Base-by-base conservation (phyloP, 2,113 vertebrate species). In the Catharus fuscescens region DNA sequence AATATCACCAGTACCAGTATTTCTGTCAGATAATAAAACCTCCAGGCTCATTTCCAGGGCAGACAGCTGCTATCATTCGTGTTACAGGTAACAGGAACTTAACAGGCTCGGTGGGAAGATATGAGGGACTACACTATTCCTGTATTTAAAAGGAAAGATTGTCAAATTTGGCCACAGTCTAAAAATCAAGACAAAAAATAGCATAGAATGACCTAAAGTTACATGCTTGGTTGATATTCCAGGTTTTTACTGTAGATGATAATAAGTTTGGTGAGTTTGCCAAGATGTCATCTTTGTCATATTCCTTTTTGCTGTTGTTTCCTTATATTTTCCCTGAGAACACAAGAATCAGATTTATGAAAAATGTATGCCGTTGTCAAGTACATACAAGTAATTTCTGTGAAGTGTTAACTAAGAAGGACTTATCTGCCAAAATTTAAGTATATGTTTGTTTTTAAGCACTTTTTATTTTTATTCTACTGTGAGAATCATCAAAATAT, bases 301-400 rank as follows among this genome's bases (percentile, higher is more conserved):
- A 92, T 54, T 95, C 83, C 34, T 92, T 96, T 96, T 96, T 96
- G 84, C 86, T 89, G 71, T 84, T 97, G 62, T 90, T 95, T 88
- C 34, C 73, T 92, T 91, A 88, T 73, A 88, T 80, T 94, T 93
- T 94, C 71, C 80, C 82, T 81, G 84, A 95, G 96, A 96, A 97
- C 93, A 96, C 86, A 97, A 90, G 90, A 95, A 95, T 91, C 74
- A 83, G 93, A 94, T 92, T 97, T 96, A 97, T 96, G 94, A 97
- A 97, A 97, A 97, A 96, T 97, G 96, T 96, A 97, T 97, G 97
- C 79, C 93, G 88, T 96, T 97, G 94, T 96, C 96, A 97, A 96
- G 79, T 92, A 95, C 72, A 52, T 94, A 96, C 96, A 96, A 95
- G 93, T 88, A 96, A 91, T 93, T 97, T 96, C 97, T 96, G 93